These are phyloP conservation scores for Sarcophaga carnaria DNA, from an alignment of 2,888 invertebrate genomes.

Conservation along the genomic window DNA sequence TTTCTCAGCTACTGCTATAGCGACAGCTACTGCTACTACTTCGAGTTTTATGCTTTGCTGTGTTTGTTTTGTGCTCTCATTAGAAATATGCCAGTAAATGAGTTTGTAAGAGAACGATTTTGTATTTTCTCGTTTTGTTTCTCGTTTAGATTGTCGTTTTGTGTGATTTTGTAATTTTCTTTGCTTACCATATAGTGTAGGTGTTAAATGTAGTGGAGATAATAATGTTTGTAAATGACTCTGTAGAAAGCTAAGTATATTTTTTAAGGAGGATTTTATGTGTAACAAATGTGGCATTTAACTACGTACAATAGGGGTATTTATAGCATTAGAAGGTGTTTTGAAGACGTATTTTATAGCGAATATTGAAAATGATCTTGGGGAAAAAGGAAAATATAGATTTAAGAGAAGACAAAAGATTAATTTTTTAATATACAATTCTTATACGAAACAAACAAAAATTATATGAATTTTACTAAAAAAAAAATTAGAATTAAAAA, in stretches of 20 bases:
- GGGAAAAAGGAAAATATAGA: too few relatives aligned
- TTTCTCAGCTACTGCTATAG: not conserved
- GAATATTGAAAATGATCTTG: too few relatives aligned
- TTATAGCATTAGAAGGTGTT: too few relatives aligned
- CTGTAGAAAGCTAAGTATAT: not conserved
- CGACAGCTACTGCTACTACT: not conserved
- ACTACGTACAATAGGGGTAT: too few relatives aligned
- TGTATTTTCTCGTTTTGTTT: not conserved
- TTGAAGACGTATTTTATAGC: too few relatives aligned
- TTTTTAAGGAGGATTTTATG: not conserved
- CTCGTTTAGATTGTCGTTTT: not conserved
- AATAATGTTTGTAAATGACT: not conserved
- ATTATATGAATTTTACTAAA: too few relatives aligned
- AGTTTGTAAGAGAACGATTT: not conserved
- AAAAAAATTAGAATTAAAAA: too few relatives aligned
- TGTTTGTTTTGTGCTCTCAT: not conserved
- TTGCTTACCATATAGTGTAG: conserved; percentile 60
- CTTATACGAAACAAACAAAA: too few relatives aligned
- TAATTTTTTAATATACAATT: too few relatives aligned
- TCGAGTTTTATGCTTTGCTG: conserved; percentile 38
- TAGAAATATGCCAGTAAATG: conserved; percentile 5
- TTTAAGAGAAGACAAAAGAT: too few relatives aligned
- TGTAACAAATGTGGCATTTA: not conserved
- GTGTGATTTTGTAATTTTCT: conserved; percentile 55
- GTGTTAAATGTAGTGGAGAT: conserved; percentile 36